These are phyloP conservation scores for Melieria crassipennis DNA, from an alignment of 2,888 invertebrate genomes.

Conservation along the genomic window DNA sequence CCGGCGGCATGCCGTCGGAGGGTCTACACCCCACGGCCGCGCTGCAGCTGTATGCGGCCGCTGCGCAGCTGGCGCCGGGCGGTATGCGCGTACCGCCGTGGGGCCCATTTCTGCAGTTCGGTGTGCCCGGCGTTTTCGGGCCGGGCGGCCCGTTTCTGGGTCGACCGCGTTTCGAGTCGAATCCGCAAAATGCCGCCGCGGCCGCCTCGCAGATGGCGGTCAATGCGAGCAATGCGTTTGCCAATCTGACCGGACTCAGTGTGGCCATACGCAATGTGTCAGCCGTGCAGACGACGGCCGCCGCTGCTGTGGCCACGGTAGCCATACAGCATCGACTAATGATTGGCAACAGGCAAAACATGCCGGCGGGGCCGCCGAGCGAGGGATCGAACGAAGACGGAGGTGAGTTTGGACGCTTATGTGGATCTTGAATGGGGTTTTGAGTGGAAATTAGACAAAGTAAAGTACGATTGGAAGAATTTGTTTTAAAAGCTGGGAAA, in stretches of 20 bases:
- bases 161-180: slow-evolving; percentile 58
- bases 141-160: slow-evolving; percentile 58
- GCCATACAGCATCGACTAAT: slow-evolving; percentile 63
- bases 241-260: slow-evolving; percentile 62
- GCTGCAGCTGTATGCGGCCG: slow-evolving; percentile 61
- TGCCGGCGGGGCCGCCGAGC: slow-evolving; percentile 62
- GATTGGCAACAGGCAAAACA: slow-evolving; percentile 61
- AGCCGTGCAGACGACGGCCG: slow-evolving; percentile 61
- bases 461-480: neutral
- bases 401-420: slow-evolving; percentile 49
- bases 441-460: neutral
- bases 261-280: slow-evolving; percentile 62
- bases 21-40: slow-evolving; percentile 63
- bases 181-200: slow-evolving; percentile 55
- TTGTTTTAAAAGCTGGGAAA: too few relatives aligned
- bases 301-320: slow-evolving; percentile 62
- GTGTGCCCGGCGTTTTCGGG: slow-evolving; percentile 62
- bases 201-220: slow-evolving; percentile 61
- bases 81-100: slow-evolving; percentile 63
- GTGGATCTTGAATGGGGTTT: neutral
- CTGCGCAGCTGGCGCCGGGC: slow-evolving; percentile 62
- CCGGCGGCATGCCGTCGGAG: slow-evolving; percentile 58
- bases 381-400: slow-evolving; percentile 63
- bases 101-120: slow-evolving; percentile 62
- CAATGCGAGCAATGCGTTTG: slow-evolving; percentile 62